Evolutionary conservation across 2,797 vertebrate species (phyloP).

Genomic region (Otolemur crassicaudatus): DNA sequence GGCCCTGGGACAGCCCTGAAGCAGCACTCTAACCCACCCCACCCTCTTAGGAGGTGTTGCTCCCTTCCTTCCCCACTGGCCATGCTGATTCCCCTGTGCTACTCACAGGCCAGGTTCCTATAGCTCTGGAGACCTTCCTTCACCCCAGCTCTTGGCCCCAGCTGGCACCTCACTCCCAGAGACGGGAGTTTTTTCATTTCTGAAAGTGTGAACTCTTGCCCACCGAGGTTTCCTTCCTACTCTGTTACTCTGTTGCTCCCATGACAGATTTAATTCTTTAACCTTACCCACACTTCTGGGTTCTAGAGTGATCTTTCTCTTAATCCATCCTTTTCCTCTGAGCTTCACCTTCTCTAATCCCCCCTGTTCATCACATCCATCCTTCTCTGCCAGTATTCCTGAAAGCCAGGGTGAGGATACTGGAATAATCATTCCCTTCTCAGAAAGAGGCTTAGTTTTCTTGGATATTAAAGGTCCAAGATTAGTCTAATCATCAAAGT

Average conservation of each 20-base stretch:
- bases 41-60: background rate
- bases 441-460: background rate
- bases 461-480: background rate
- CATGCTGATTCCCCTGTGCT: accelerated
- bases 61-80: background rate
- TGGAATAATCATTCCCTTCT: background rate
- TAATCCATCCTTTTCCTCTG: background rate
- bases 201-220: background rate
- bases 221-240: background rate
- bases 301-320: background rate
- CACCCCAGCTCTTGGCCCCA: background rate
- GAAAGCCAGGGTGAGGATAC: background rate
- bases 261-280: background rate
- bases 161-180: background rate
- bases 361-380: background rate
- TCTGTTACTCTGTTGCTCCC: background rate
- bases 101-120: background rate
- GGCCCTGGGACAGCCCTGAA: background rate
- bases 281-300: background rate
- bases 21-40: no score
- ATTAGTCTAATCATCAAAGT: background rate
- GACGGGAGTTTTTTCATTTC: background rate
- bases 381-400: background rate
- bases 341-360: background rate
- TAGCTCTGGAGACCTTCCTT: background rate